These are phyloP conservation scores for Parauchenoglanis punctatus DNA, from an alignment of 2,797 vertebrate species.

Conservation along the genomic window DNA sequence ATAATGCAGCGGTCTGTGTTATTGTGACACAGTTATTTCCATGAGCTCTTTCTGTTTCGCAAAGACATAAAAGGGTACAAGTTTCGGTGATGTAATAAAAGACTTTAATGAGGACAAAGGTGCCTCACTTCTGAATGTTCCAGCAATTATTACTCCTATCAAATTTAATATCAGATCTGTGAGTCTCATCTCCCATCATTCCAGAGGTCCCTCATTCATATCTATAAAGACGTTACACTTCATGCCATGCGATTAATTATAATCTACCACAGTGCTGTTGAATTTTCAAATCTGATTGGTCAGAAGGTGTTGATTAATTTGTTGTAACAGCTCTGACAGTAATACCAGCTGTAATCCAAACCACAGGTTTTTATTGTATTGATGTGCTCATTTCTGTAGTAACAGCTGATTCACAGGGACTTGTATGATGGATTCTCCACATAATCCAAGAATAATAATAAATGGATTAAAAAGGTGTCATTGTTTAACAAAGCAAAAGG, in stretches of 20 bases:
- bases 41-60: constrained; percentile 18
- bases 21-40: constrained; percentile 29
- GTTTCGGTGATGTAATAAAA: constrained; percentile 25
- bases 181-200: neutral
- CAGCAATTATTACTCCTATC: constrained; percentile 21
- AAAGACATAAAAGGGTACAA: constrained; percentile 16
- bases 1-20: constrained; percentile 11
- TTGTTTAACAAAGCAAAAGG: neutral
- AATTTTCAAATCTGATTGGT: neutral
- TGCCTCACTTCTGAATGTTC: constrained; percentile 18
- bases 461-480: neutral
- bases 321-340: neutral
- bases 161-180: constrained; percentile 8
- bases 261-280: neutral
- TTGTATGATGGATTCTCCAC: neutral
- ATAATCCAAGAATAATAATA: constrained; percentile 4
- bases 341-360: neutral
- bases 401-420: neutral
- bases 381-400: neutral
- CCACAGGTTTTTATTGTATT: neutral
- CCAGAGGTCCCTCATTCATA: neutral
- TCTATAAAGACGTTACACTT: neutral
- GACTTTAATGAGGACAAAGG: constrained; percentile 8
- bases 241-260: neutral
- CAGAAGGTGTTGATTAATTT: neutral